Evolutionary conservation across 2,888 invertebrate genomes (phyloP).

Genomic region (Oscheius sp.): DNA sequence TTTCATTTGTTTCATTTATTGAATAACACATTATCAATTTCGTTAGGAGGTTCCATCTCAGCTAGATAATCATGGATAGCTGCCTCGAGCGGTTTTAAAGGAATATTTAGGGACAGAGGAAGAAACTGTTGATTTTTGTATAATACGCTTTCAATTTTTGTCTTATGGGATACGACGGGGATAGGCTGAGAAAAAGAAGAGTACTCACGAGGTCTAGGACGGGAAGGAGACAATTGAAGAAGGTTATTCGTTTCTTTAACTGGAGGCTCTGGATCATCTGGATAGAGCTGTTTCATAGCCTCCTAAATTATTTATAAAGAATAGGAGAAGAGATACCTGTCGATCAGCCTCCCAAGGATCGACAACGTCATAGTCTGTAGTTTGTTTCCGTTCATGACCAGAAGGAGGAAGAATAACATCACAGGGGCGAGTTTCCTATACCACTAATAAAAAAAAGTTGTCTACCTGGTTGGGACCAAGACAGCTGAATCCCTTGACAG

Average conservation of each 20-base stretch:
- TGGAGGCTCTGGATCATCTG: conserved; percentile 51
- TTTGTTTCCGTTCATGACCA: neutral
- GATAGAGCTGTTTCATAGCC: conserved; percentile 65
- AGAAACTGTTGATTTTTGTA: neutral
- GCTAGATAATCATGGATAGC: conserved; percentile 3
- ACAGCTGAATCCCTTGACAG: conserved; percentile 68
- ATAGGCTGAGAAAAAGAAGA: neutral
- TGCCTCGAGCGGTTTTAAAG: neutral
- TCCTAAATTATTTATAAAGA: conserved; percentile 40
- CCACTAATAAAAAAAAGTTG: neutral
- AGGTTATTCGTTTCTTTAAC: conserved; percentile 6
- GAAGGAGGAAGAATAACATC: conserved; percentile 15
- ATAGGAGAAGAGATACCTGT: no score
- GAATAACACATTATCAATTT: neutral
- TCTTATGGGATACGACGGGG: neutral
- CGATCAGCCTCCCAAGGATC: conserved; percentile 69
- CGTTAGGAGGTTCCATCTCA: neutral
- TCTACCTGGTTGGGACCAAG: conserved; percentile 63
- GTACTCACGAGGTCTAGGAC: neutral
- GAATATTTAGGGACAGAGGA: neutral
- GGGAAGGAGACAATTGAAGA: neutral
- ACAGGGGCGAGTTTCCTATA: conserved; percentile 41
- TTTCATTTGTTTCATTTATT: neutral
- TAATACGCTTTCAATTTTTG: neutral
- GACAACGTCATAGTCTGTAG: conserved; percentile 54